Conservation (phyloP, 2,888 invertebrate genomes). For the Chymomyza procnemis region DNA sequence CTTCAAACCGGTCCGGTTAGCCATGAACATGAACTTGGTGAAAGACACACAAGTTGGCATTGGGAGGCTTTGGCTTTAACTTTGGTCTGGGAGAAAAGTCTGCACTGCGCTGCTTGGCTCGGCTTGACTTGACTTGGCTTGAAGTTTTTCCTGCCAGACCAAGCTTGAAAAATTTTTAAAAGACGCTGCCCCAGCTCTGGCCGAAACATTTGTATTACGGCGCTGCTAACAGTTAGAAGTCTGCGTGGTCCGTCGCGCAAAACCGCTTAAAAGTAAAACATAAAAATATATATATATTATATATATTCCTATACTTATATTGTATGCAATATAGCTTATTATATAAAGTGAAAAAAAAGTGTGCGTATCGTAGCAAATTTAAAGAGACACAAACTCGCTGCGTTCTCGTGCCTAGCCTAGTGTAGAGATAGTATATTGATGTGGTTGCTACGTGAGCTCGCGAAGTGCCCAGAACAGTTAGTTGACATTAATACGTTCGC, state of each 20-base stretch:
- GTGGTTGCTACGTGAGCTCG: not conserved
- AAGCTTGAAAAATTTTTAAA: conserved; percentile 77
- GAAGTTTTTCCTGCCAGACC: conserved; percentile 52
- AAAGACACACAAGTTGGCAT: conserved; percentile 40
- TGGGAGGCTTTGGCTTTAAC: conserved; percentile 20
- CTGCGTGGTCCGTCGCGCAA: conserved; percentile 25
- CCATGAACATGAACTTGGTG: conserved; percentile 23
- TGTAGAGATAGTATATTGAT: not conserved
- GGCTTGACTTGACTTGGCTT: conserved; percentile 12
- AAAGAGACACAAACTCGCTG: conserved; percentile 16
- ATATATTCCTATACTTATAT: too few relatives aligned
- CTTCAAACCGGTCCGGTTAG: conserved; percentile 54
- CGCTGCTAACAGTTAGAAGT: conserved; percentile 76
- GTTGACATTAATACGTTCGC: conserved; percentile 69
- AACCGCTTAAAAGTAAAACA: not conserved
- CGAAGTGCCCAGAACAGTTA: conserved; percentile 61
- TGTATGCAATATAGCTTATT: not conserved
- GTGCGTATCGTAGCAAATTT: conserved; percentile 13
- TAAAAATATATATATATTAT: conserved; percentile 12
- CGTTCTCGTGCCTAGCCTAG: conserved; percentile 13
- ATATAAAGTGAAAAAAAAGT: conserved; percentile 12
- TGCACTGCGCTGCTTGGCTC: conserved; percentile 9
- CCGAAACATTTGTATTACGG: conserved; percentile 79
- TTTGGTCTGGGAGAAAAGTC: conserved; percentile 51
- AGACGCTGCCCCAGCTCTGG: conserved; percentile 78